Evolutionary conservation across 2,797 vertebrate species (phyloP), one percentile per base, ranked within the genome.

Genomic region (Hippocampus kuda): DNA sequence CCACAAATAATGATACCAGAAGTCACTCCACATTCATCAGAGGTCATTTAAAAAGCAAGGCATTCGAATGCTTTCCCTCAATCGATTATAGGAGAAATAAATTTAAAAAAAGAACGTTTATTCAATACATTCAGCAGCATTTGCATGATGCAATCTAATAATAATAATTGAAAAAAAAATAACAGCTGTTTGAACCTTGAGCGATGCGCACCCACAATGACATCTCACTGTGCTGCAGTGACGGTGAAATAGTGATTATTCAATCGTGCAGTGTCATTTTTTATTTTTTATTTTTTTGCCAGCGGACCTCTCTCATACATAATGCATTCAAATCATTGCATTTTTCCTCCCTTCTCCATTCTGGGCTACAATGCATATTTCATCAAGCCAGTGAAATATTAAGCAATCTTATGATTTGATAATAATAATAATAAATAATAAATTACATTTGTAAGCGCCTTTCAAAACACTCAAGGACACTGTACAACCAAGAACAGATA

Each of bases 281-380:
- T 26, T 26, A 26, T 57, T 26, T 57, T 26, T 60, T n/a, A n/a
- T n/a, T 60, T 61, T 61, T 88, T 87, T 54, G 85, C 85, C 86
- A 88, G 81, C 66, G 41, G 86, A 89, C 82, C 72, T 71, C 26
- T 80, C 85, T 84, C 85, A 86, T 88, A 80, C 83, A 90, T 89
- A 84, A 87, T 88, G 81, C 81, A 88, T 87, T 78, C 78, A 86
- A 89, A 89, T 88, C 87, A 87, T 89, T 84, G 86, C 86, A 88
- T 88, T 84, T 85, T 85, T 78, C 80, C 80, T 84, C 74, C 81
- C 87, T 86, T 85, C 84, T 84, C 75, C 82, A 88, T 86, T 86
- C 84, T 85, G 82, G 81, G 86, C 83, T 86, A 87, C 85, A 83
- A 88, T 91, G 80, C 89, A 90, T 89, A 87, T 89, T 91, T 90